phyloP scores from a whole-genome alignment of 2,797 vertebrate species.

The Etheostoma perlongum region DNA sequence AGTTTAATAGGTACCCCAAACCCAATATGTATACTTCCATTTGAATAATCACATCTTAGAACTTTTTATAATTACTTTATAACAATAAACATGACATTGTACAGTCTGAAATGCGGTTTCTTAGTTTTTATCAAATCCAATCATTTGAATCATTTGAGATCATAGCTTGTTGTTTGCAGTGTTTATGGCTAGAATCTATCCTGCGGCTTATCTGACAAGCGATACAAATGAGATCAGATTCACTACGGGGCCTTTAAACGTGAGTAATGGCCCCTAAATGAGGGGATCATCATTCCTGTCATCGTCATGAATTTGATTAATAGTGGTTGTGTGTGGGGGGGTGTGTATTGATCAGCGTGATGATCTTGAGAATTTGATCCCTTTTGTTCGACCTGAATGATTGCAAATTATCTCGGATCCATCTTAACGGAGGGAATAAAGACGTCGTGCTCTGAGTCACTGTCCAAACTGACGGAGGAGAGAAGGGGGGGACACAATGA shows the following conservation, averaged over 20 bases:
- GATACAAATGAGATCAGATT: slow-evolving; percentile 34
- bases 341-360: slow-evolving; percentile 68
- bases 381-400: slow-evolving; percentile 70
- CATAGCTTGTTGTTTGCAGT: slow-evolving; percentile 33
- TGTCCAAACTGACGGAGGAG: slow-evolving; percentile 48
- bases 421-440: slow-evolving; percentile 53
- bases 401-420: slow-evolving; percentile 60
- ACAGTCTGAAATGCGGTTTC: neutral
- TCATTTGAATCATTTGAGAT: slow-evolving; percentile 22
- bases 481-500: neutral
- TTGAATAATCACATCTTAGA: neutral
- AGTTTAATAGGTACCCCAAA: neutral
- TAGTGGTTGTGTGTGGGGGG: neutral
- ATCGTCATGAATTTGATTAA: slow-evolving; percentile 47
- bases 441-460: slow-evolving; percentile 67
- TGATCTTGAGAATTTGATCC: slow-evolving; percentile 70
- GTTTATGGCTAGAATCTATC: slow-evolving; percentile 53
- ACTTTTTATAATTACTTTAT: neutral
- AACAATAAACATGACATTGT: neutral
- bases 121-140: slow-evolving; percentile 43
- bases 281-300: slow-evolving; percentile 72
- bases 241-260: slow-evolving; percentile 25
- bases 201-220: slow-evolving; percentile 51
- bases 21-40: neutral
- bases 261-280: slow-evolving; percentile 73